Conservation (phyloP, 2,113 vertebrate species). For the Zootoca vivipara region DNA sequence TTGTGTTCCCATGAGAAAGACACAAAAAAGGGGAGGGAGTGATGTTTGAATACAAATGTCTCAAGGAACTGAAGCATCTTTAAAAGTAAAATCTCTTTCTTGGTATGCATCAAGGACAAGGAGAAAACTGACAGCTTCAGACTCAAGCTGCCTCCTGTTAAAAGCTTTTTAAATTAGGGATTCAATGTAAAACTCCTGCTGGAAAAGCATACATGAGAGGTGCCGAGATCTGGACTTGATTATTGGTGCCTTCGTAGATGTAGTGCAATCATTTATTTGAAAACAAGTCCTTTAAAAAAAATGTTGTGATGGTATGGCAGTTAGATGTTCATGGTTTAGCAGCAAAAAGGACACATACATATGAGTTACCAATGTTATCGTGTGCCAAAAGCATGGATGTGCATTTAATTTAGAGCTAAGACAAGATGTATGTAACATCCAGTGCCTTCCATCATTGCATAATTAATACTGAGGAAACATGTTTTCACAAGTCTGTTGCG, state of each 20-base stretch:
- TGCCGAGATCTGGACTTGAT: constrained; percentile 52
- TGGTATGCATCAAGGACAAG: constrained; percentile 59
- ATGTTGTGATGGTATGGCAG: neutral
- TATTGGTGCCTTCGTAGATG: constrained; percentile 49
- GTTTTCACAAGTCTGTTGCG: constrained; percentile 31
- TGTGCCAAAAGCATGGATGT: constrained; percentile 31
- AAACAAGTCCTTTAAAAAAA: constrained; percentile 44
- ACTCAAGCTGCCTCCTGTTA: constrained; percentile 60
- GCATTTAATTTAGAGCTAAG: constrained; percentile 53
- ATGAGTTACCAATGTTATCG: neutral
- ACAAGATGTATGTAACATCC: constrained; percentile 33
- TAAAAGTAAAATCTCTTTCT: constrained; percentile 70
- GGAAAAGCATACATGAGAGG: constrained; percentile 60
- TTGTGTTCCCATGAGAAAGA: constrained; percentile 71
- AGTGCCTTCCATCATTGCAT: constrained; percentile 14
- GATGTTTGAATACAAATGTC: constrained; percentile 77
- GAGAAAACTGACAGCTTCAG: constrained; percentile 61
- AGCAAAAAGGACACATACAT: neutral
- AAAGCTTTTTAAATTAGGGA: constrained; percentile 72
- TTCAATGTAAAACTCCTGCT: constrained; percentile 63
- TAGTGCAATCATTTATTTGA: constrained; percentile 48
- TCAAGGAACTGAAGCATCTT: constrained; percentile 67
- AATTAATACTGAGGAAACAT: neutral
- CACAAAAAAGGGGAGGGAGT: constrained; percentile 51
- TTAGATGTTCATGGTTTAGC: neutral